Base-by-base conservation (phyloP, 2,797 vertebrate genomes). In the Aeoliscus strigatus region DNA sequence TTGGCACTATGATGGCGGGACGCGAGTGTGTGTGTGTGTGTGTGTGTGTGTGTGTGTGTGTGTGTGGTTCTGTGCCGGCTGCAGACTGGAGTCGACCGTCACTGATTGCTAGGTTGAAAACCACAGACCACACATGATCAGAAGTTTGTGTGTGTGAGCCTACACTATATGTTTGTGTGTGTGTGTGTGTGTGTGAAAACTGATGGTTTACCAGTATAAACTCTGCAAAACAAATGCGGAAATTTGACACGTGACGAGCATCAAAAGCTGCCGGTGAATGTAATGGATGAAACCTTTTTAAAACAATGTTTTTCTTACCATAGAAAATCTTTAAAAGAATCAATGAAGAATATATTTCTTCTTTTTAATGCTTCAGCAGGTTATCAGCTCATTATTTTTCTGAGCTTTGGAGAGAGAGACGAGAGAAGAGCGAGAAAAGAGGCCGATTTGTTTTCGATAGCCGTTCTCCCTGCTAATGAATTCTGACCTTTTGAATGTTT, bases 371-470 rank as follows among this genome's bases (percentile, higher is more conserved):
- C 37, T 61, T 51, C 57, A 60, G 51, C 45, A 58, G 51, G 42
- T 61, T 70, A 73, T 68, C 62, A 48, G 53, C 75, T 84, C 62
- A 72, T 82, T 82, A 82, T 81, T 78, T 76, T 31, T 39, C 25
- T 26, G 31, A 49, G 62, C 68, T 79, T 77, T 75, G 66, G 69
- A 62, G 48, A 44, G 36, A 39, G 17, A 51, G 6, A 45, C 14
- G 44, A 9, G n/a, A n/a, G n/a, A n/a, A 36, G 28, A 43, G 21
- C 5, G 4, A 27, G 26, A 33, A 42, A 66, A 43, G 36, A 39
- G 25, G 25, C 30, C 23, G 38, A 68, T 55, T 58, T 53, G 37
- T 51, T 71, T 61, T 60, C 2, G 15, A 25, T 29, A 56, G 52
- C 39, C 34, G 48, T 70, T 76, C 70, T 57, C 16, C 36, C 15